Percentiles rank a stretch among this genome's conserved stretches.
Evolutionary conservation across 2,113 vertebrate species (phyloP).

Genomic region (Meles meles): DNA sequence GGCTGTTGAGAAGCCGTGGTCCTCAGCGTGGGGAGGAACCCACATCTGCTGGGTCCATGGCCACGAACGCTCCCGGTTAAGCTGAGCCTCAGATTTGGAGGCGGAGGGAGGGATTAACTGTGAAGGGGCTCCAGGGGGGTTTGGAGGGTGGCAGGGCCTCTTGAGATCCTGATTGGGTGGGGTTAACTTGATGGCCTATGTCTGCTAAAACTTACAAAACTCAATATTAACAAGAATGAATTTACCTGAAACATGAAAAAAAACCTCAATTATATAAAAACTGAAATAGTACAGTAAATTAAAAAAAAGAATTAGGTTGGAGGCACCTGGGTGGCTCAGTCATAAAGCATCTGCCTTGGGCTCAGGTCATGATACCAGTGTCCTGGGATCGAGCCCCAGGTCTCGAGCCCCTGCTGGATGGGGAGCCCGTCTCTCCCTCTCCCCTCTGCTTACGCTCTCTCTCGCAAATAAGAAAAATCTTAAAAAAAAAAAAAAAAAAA

Average conservation of each 20-base stretch:
- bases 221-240: not conserved
- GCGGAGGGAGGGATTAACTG: not conserved
- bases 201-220: not conserved
- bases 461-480: not conserved
- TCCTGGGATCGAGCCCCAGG: not conserved
- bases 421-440: not conserved
- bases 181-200: not conserved
- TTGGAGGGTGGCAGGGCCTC: not conserved
- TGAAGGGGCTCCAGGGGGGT: not conserved
- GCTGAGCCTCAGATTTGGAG: accelerated
- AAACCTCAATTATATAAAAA: not conserved
- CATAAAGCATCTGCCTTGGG: not conserved
- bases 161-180: not conserved
- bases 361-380: not conserved
- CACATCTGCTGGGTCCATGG: accelerated
- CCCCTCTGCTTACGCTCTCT: not conserved
- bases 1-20: not conserved
- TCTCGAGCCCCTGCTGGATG: not conserved
- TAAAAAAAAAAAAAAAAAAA: not conserved
- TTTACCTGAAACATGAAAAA: not conserved
- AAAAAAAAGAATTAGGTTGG: not conserved
- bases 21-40: not conserved
- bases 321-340: too few relatives aligned
- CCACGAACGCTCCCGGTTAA: accelerated
- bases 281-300: not conserved